A percentile compares a stretch with the other conserved stretches of the same genome.
These are phyloP conservation scores for Physocephala rufipes DNA, from an alignment of 2,888 invertebrate genomes.

Conservation along the genomic window DNA sequence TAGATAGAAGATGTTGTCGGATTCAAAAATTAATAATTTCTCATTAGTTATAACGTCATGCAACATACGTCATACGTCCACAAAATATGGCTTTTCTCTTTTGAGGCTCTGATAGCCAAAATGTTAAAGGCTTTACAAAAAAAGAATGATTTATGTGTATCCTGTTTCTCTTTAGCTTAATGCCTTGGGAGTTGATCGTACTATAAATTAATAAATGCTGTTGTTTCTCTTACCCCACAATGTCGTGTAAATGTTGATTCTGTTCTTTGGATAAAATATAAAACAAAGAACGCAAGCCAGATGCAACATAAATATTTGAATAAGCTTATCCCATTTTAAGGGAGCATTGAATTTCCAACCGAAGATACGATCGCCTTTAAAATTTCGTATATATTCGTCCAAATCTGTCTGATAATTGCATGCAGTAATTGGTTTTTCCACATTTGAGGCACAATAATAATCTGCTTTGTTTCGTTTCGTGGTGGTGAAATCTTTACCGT, in stretches of 20 bases:
- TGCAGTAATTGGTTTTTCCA: background rate
- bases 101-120: no score
- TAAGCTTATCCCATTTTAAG: constrained; percentile 73
- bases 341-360: constrained; percentile 70
- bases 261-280: constrained; percentile 54
- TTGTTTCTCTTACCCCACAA: constrained; percentile 71
- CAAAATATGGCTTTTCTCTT: no score
- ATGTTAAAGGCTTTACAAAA: no score
- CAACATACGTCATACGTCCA: no score
- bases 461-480: constrained; percentile 29
- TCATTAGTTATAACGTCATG: no score
- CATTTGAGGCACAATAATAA: constrained; percentile 25
- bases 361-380: constrained; percentile 58
- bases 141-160: no score
- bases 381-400: constrained; percentile 56
- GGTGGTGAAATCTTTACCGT: constrained; percentile 38
- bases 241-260: constrained; percentile 66
- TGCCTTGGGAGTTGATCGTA: no score
- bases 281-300: constrained; percentile 65
- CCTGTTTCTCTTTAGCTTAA: no score
- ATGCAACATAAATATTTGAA: constrained; percentile 69
- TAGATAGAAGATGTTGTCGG: no score
- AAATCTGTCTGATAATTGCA: constrained; percentile 52
- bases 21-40: no score
- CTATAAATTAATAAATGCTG: no score